Conservation (phyloP, 2,888 invertebrate genomes). For the Endomychus coccineus region DNA sequence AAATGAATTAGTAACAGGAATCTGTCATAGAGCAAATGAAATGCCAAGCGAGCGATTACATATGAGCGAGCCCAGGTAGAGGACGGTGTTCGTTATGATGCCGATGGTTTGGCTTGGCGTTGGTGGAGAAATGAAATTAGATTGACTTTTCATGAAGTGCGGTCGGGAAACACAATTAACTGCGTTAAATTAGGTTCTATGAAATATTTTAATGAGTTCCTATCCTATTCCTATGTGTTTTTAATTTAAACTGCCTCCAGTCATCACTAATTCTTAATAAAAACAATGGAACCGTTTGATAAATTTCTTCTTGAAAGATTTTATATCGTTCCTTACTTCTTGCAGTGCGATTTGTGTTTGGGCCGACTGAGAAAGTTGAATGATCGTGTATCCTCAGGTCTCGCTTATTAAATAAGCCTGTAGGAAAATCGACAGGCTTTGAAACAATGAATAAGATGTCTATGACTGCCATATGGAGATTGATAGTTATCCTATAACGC, state of each 20-base stretch:
- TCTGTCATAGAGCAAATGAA: slow-evolving; percentile 44
- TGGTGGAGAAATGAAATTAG: slow-evolving; percentile 34
- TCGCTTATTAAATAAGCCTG: too few relatives aligned
- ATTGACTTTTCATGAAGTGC: slow-evolving; percentile 37
- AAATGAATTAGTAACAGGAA: slow-evolving; percentile 44
- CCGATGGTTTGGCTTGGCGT: slow-evolving; percentile 22
- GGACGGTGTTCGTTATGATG: slow-evolving; percentile 9
- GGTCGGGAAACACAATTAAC: slow-evolving; percentile 35
- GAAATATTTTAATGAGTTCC: slow-evolving; percentile 39
- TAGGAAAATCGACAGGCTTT: too few relatives aligned
- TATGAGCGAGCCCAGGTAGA: slow-evolving; percentile 24
- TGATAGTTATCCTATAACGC: too few relatives aligned
- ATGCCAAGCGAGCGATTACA: slow-evolving; percentile 39
- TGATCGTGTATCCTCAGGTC: too few relatives aligned
- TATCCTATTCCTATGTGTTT: slow-evolving; percentile 28
- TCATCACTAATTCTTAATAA: slow-evolving; percentile 26
- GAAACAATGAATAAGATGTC: too few relatives aligned
- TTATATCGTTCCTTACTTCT: too few relatives aligned
- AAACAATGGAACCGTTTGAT: slow-evolving; percentile 22
- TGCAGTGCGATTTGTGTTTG: too few relatives aligned
- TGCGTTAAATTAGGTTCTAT: slow-evolving; percentile 39
- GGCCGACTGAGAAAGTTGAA: too few relatives aligned
- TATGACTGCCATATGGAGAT: too few relatives aligned
- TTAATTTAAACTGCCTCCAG: slow-evolving; percentile 28
- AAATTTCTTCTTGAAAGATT: slow-evolving; percentile 8